Evolutionary conservation across 2,888 invertebrate species (phyloP).

Genomic region (Pyrochroa serraticornis): DNA sequence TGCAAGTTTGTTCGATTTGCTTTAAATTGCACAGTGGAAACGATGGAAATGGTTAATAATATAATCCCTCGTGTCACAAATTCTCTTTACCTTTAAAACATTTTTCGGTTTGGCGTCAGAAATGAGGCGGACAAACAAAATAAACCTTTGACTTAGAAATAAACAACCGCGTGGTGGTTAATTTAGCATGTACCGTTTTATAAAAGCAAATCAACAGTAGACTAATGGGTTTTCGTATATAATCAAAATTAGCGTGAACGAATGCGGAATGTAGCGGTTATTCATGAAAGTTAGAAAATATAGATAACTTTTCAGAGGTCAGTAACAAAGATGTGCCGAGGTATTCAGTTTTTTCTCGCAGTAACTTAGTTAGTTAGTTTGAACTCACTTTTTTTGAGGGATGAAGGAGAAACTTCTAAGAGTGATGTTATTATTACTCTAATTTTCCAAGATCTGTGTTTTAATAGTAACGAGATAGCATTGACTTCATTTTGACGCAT

Average conservation of each 20-base stretch:
- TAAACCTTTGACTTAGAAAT: too few species aligned
- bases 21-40: too few species aligned
- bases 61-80: too few species aligned
- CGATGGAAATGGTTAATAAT: too few species aligned
- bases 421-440: neutral
- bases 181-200: neutral
- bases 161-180: too few species aligned
- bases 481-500: slow-evolving; percentile 5
- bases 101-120: too few species aligned
- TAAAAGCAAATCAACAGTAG: neutral
- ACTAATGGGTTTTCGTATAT: neutral
- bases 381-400: too few species aligned
- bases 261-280: neutral
- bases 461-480: neutral
- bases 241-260: slow-evolving; percentile 2
- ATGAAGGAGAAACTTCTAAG: too few species aligned
- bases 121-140: too few species aligned
- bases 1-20: too few species aligned
- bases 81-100: too few species aligned
- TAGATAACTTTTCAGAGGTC: neutral
- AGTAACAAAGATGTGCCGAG: neutral
- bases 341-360: slow-evolving; percentile 9
- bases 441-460: neutral
- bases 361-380: slow-evolving; percentile 9
- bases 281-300: neutral